Evolutionary conservation across 2,888 invertebrate genomes (phyloP).

Genomic region (Caenorhabditis macrosperma): DNA sequence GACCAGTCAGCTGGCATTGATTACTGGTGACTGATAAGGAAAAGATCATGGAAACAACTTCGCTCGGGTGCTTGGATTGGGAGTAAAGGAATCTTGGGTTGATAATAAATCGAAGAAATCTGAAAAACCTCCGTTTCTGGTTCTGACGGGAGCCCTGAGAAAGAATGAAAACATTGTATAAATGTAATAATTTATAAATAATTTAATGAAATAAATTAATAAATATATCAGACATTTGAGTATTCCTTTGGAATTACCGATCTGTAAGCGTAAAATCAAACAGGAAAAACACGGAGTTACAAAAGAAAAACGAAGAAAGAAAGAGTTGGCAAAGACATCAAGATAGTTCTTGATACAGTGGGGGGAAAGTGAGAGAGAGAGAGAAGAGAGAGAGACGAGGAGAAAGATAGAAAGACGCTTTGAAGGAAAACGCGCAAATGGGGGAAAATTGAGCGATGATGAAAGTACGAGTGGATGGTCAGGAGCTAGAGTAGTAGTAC

Average conservation of each 20-base stretch:
- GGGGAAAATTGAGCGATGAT: neutral
- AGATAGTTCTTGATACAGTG: neutral
- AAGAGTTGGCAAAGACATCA: neutral
- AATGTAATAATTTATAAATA: neutral
- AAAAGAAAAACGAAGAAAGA: too few relatives aligned
- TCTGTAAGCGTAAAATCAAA: neutral
- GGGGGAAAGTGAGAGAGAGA: too few relatives aligned
- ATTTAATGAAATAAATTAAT: neutral
- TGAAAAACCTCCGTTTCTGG: too few relatives aligned
- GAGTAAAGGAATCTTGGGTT: too few relatives aligned
- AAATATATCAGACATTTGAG: neutral
- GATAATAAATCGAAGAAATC: too few relatives aligned
- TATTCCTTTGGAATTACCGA: neutral
- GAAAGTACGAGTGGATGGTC: neutral
- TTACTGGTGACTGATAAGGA: too few relatives aligned
- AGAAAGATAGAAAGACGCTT: constrained; percentile 1
- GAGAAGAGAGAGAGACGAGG: neutral
- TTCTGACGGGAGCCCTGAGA: too few relatives aligned
- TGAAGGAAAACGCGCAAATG: constrained; percentile 15
- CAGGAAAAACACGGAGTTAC: neutral
- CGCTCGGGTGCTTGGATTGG: too few relatives aligned
- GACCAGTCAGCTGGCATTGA: too few relatives aligned
- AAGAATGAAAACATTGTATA: neutral
- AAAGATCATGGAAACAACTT: too few relatives aligned
- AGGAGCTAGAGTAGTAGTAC: constrained; percentile 47